A percentile compares a stretch with the other conserved stretches of the same genome.
Evolutionary conservation across 2,888 invertebrate genomes (phyloP).

Genomic region (Napeogenes sylphis): DNA sequence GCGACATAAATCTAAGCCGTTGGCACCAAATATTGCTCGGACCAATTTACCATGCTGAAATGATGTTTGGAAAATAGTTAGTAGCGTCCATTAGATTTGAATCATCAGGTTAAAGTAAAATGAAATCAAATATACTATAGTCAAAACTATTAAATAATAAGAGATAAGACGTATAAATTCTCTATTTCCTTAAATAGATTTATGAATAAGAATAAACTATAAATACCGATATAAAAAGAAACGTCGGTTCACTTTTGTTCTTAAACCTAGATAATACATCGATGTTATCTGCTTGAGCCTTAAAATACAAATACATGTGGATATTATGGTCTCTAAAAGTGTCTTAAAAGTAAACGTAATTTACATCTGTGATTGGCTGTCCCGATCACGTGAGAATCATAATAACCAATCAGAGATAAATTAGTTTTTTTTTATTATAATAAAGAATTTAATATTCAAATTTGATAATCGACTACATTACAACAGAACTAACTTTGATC

Average conservation of each 20-base stretch:
- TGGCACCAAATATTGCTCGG: constrained; percentile 76
- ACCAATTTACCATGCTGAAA: constrained; percentile 54
- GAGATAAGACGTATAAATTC: background rate
- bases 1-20: constrained; percentile 62
- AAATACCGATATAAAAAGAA: constrained; percentile 79
- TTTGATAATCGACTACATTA: background rate
- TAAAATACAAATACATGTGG: constrained; percentile 24
- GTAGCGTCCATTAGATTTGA: background rate
- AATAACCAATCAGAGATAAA: too few relatives aligned
- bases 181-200: background rate
- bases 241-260: constrained; percentile 82
- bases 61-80: background rate
- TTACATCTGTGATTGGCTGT: too few relatives aligned
- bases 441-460: too few relatives aligned
- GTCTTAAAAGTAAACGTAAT: too few relatives aligned
- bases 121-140: too few relatives aligned
- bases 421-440: too few relatives aligned
- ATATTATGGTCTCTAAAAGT: too few relatives aligned
- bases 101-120: background rate
- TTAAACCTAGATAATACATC: constrained; percentile 78
- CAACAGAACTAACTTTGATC: constrained; percentile 58
- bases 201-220: constrained; percentile 1
- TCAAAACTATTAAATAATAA: background rate
- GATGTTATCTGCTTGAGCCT: constrained; percentile 79
- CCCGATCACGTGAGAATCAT: too few relatives aligned